Evolutionary conservation across 2,888 invertebrate species (phyloP), one percentile per base, ranked within the genome.

Genomic region (Sipha maydis): DNA sequence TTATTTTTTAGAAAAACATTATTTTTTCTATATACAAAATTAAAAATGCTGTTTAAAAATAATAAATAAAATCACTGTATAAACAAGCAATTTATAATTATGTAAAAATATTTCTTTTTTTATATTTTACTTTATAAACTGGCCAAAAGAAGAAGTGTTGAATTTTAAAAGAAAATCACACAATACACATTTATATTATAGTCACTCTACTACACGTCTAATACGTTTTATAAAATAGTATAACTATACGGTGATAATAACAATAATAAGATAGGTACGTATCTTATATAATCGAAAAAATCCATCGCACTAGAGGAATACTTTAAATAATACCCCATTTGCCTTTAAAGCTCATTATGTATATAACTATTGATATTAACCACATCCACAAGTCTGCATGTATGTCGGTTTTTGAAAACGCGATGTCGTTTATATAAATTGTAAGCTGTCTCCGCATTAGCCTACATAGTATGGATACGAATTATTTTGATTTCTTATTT

Each of bases 401-500:
- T 69, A 69, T 69, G 28, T 69, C 69, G 69, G 25, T 69, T 69
- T 69, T 25, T 17, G 69, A 25, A 28, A 69, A 69, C 28, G 28
- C 69, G 28, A 69, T 11, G 28, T 4, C 3, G 28, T 69, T 69
- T 69, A 8, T 69, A 69, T 69, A 21, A n/a, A 28, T 69, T 69
- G 28, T n/a, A n/a, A 69, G 69, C 11, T 9, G 69, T 69, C 69
- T 25, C n/a, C 69, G 69, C 11, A 9, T n/a, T 69, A 28, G 28
- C 69, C 69, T 69, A 69, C n/a, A 69, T 69, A 69, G n/a, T 28
- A 28, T n/a, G 69, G 69, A 69, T 28, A 28, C n/a, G 28, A 69
- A 69, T 69, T 69, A 69, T 69, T 69, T 69, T 28, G 69, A 69
- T 69, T 69, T 69, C 69, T 69, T 28, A 69, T 28, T 69, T 69